Evolutionary conservation across 2,888 invertebrate genomes (phyloP), one percentile per base, ranked within the genome.

Genomic region (Capitulum mitella): DNA sequence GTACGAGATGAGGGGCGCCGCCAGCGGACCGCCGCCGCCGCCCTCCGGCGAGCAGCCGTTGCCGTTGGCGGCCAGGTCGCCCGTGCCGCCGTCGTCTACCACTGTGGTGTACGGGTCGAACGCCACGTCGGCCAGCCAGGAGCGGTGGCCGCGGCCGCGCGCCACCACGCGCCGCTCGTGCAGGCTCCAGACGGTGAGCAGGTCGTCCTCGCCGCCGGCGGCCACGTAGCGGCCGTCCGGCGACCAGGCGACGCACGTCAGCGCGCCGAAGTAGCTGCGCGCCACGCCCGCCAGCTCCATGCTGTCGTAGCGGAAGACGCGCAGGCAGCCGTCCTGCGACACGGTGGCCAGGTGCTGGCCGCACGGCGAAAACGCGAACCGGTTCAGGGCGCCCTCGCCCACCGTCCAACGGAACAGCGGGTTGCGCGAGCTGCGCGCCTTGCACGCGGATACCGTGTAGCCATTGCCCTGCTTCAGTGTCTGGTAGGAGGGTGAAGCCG

Each of bases 191-290:
- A 99, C 93, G 0, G 98, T 98, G 78, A 99, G 94, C 80, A 99
- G 89, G 87, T 99, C 99, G 87, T 99, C 99, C 87, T 99, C 99
- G 8, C 99, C 99, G 0, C 99, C 99, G 0, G 96, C 95, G 0
- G 95, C 96, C 78, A 97, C 95, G 84, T 97, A 94, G 84, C 93
- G 92, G 77, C 94, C 93, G 86, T 99, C 98, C 0, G 97, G 97
- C 19, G 98, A 96, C 99, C 99, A 99, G 84, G 96, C 94, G 5
- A 98, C 97, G 86, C 98, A 98, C 74, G 98, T 87, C 84, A 99
- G 92, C 58, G 98, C 98, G 78, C 99, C 99, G 86, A 99, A 99
- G 87, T 98, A 99, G 83, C 98, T 98, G 82, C 97, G 90, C 82
- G 97, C 97, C 80, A 92, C 89, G 29, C 98, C 97, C 79, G 97